Base-by-base conservation (phyloP, 2,888 invertebrate genomes). In the Synanthedon andrenaeformis region DNA sequence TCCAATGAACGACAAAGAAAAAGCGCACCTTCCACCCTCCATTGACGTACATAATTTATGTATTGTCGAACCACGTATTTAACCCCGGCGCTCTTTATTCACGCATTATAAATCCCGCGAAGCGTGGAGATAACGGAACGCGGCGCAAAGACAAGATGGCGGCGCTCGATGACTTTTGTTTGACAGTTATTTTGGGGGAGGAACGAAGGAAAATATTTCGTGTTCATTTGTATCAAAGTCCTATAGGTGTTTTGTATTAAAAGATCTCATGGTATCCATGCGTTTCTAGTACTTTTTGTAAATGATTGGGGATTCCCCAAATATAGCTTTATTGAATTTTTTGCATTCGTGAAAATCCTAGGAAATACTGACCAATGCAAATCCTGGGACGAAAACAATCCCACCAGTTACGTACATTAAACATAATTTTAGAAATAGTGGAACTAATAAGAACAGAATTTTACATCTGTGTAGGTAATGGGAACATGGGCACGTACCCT, bases 41-140 rank as follows among this genome's bases (percentile, higher is more conserved):
- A 66, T 67, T 67, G 67, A 67, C 74, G 69, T 67, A 72, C 74
- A 78, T 85, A 85, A 85, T 84, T 83, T 84, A 84, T 83, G 81
- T 84, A 80, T 83, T 83, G 83, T 81, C 82, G 78, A 69, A 69
- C 61, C 60, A 62, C 75, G 79, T 84, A 83, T 84, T 84, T 83
- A 84, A 79, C 78, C 76, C 72, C 69, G 61, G 55, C 65, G 69
- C 69, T 41, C 79, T 81, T 86, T 85, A 84, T 82, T 86, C 84
- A 84, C 84, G 81, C 79, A 83, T 86, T 84, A 84, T 85, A 86
- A 85, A 84, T 82, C 82, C 81, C 68, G 69, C 73, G 71, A 70
- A 78, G 76, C 82, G 82, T 71, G 63, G 63, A 66, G 84, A 84
- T 85, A 85, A 82, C 70, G 72, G 66, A 72, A 72, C 73, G 76